These are phyloP conservation scores for Taxidea taxus DNA, from an alignment of 2,113 vertebrate species.

Conservation along the genomic window DNA sequence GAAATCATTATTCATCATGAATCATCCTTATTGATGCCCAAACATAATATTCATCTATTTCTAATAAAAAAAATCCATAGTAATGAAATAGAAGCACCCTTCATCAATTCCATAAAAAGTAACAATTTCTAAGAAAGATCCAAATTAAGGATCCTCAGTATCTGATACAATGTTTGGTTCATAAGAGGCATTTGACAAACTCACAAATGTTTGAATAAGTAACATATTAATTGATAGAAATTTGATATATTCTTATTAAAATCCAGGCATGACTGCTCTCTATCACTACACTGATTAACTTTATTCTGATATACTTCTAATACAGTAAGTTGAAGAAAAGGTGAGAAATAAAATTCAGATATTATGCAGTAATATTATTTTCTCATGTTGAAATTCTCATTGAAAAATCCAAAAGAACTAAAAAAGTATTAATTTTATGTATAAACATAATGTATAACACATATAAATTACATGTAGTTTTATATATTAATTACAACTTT, in stretches of 20 bases:
- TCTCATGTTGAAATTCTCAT: neutral
- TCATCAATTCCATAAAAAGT: neutral
- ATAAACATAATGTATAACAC: neutral
- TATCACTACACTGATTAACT: neutral
- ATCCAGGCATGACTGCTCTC: neutral
- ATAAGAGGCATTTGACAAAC: neutral
- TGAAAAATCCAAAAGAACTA: neutral
- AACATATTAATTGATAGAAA: neutral
- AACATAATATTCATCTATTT: neutral
- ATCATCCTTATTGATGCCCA: neutral
- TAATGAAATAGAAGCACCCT: neutral
- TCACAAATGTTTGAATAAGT: neutral
- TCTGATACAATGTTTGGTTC: neutral
- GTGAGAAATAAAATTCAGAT: neutral
- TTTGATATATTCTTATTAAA: neutral
- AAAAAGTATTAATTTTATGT: neutral
- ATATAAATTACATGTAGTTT: neutral
- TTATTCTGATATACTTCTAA: neutral
- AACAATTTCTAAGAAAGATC: neutral
- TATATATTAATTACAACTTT: neutral
- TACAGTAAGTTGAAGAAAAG: neutral
- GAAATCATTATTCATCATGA: neutral
- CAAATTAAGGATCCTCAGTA: neutral
- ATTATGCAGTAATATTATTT: neutral
- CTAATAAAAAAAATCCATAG: neutral